phyloP scores from a whole-genome alignment of 1,140 invertebrate genomes.

The Dendrolimus punctatus region DNA sequence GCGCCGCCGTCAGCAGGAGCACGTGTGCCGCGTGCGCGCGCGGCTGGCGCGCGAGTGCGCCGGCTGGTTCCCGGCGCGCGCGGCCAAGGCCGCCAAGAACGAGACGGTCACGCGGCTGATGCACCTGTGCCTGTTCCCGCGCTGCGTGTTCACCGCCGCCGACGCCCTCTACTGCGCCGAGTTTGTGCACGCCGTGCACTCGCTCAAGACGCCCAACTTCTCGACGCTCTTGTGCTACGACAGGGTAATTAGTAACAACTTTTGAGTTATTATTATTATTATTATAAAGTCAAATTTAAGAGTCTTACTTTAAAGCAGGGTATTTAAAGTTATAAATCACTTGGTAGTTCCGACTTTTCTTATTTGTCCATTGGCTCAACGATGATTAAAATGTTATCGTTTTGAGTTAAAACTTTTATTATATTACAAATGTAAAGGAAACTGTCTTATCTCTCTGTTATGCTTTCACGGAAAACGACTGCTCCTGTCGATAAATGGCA shows the following conservation, averaged over 20 bases:
- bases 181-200: constrained; percentile 96
- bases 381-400: too few relatives aligned
- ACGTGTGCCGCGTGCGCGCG: constrained; percentile 85
- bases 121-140: constrained; percentile 96
- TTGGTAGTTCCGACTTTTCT: too few relatives aligned
- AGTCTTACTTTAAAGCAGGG: background rate
- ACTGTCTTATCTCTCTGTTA: too few relatives aligned
- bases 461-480: too few relatives aligned
- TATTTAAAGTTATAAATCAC: background rate
- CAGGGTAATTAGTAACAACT: constrained; percentile 77
- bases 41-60: constrained; percentile 89
- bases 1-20: constrained; percentile 93
- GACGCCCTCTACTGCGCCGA: constrained; percentile 98
- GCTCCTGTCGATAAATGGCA: too few relatives aligned
- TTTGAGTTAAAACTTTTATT: too few relatives aligned
- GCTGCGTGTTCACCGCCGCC: constrained; percentile 91
- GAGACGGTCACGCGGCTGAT: constrained; percentile 97
- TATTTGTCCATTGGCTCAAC: too few relatives aligned
- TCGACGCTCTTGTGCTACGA: constrained; percentile 98
- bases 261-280: background rate
- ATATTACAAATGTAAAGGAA: too few relatives aligned
- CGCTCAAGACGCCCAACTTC: constrained; percentile 96
- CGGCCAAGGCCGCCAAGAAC: constrained; percentile 92
- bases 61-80: constrained; percentile 91
- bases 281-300: too few relatives aligned